Base-by-base conservation (phyloP, 1,140 invertebrate genomes). In the Drosophila teissieri region DNA sequence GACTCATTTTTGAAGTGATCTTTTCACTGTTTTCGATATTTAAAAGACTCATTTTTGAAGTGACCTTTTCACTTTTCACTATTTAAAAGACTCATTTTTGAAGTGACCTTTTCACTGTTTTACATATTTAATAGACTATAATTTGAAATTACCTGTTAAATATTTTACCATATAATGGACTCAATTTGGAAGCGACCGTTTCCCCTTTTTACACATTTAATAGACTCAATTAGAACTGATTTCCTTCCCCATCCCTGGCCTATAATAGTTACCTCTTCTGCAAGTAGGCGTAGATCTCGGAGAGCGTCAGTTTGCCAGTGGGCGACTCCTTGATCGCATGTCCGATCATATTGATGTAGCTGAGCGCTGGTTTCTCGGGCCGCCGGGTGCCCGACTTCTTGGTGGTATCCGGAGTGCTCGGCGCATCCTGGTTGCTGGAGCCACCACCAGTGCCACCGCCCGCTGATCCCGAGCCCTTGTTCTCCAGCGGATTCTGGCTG, bases 291-390 rank as follows among this genome's bases (percentile, higher is more conserved):
- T 98, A 98, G 42, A 99, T 98, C 93, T 98, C 98, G 61, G 95
- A 97, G 1, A 99, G 94, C 0, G 97, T 98, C 4, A 98, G 93
- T 37, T 95, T 93, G 85, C 97, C 98, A 5, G 95, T 95, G 0
- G 97, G 97, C 12, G 97, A 98, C 75, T 96, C 96, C 89, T 98
- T 97, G 58, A 99, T 99, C 1, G 98, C 98, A 97, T 99, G 99
- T 0, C 98, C 98, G 34, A 99, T 99, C 48, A 99, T 94, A 3
- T 98, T 97, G 64, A 99, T 99, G 92, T 99, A 99, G 4, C 98
- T 99, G 79, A 97, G 98, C 0, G 98, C 98, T 2, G 98, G 98
- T 85, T 99, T 99, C 91, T 99, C 98, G 58, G 97, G 96, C 0
- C 96, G 94, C 14, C 96, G 93, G 0, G 94, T 93, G 11, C 95